A percentile compares a stretch with the other conserved stretches of the same genome.
Evolutionary conservation across 2,797 vertebrate species (phyloP).

Genomic region (Pitangus sulphuratus): DNA sequence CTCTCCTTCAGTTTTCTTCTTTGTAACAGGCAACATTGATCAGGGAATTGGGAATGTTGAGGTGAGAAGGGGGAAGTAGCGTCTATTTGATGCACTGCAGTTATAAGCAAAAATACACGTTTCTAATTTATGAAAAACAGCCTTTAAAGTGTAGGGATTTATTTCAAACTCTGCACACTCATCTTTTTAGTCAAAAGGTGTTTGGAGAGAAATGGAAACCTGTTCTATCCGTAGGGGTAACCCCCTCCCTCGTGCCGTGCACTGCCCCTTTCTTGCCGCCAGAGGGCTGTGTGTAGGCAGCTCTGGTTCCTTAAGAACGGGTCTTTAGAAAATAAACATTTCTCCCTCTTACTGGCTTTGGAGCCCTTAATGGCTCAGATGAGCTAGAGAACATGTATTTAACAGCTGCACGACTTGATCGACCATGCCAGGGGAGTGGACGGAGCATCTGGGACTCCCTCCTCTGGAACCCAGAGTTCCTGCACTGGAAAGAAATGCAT

Average conservation of each 20-base stretch:
- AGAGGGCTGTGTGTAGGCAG: neutral
- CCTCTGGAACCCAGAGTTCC: neutral
- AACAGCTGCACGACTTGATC: neutral
- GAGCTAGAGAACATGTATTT: neutral
- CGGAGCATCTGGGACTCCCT: neutral
- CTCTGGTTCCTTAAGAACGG: neutral
- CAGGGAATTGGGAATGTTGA: neutral
- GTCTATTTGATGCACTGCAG: neutral
- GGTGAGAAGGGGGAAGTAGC: neutral
- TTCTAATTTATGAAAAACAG: neutral
- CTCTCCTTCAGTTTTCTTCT: neutral
- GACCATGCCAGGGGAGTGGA: neutral
- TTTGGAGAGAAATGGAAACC: neutral
- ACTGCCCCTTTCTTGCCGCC: neutral
- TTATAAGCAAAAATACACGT: neutral
- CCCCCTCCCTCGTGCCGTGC: neutral
- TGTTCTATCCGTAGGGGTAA: accelerated
- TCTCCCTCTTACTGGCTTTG: neutral
- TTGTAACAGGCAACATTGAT: neutral
- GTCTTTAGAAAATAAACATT: accelerated
- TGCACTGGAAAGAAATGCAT: neutral
- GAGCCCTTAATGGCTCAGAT: neutral
- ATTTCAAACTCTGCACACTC: neutral
- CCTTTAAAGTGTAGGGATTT: neutral
- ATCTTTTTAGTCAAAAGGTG: neutral